These are phyloP conservation scores for Pipistrellus kuhlii DNA, from an alignment of 2,797 vertebrate species.

Conservation along the genomic window DNA sequence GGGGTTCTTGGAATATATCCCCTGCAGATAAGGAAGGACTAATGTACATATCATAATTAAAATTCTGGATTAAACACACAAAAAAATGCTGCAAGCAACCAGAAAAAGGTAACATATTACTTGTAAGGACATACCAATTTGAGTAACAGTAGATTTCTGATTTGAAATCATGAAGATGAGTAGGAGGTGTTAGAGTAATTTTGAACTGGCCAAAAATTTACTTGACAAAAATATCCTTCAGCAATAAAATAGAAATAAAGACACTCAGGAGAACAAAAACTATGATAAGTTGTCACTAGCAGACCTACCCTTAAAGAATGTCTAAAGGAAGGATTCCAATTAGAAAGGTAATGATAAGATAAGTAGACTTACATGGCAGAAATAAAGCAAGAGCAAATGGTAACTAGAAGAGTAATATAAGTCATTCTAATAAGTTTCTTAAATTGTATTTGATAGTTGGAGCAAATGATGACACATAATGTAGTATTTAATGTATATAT, in stretches of 20 bases:
- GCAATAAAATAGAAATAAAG: not conserved
- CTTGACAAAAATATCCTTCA: not conserved
- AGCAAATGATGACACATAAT: not conserved
- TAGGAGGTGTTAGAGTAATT: not conserved
- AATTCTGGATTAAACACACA: not conserved
- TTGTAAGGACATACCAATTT: not conserved
- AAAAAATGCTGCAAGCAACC: not conserved
- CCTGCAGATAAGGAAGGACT: no score
- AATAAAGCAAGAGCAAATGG: not conserved
- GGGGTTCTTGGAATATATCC: no score
- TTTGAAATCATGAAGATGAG: not conserved
- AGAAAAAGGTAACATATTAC: not conserved
- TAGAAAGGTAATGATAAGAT: not conserved
- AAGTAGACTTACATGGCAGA: not conserved
- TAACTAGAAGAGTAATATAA: not conserved
- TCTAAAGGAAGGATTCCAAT: not conserved
- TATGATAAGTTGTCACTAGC: not conserved
- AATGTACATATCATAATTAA: not conserved
- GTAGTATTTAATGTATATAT: not conserved
- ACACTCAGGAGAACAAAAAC: not conserved
- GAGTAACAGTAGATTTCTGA: not conserved
- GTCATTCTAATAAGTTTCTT: not conserved
- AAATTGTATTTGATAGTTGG: not conserved
- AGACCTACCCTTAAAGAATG: not conserved
- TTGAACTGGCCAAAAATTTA: not conserved